Evolutionary conservation across 1,140 invertebrate species (phyloP).

Genomic region (Neomicropteryx cornuta): DNA sequence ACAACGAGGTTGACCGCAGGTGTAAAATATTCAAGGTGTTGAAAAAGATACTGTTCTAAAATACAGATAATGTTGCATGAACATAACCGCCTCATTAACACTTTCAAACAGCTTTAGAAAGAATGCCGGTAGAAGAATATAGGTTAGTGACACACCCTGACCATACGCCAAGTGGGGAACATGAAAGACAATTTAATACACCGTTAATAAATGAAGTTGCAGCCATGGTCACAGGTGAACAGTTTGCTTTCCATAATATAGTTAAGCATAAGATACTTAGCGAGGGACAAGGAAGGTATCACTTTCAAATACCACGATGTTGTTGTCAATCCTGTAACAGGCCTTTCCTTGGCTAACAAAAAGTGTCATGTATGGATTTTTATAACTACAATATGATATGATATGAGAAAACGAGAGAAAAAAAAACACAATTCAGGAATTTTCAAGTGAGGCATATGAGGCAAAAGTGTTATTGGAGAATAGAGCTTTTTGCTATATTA

Average conservation of each 20-base stretch:
- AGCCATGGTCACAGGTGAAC: slow-evolving; percentile 16
- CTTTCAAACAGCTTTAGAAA: slow-evolving; percentile 18
- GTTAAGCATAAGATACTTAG: no score
- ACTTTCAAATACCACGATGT: slow-evolving; percentile 3
- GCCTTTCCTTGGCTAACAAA: slow-evolving; percentile 16
- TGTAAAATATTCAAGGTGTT: slow-evolving; percentile 15
- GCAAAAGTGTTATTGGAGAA: no score
- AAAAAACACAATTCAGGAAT: no score
- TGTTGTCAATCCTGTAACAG: slow-evolving; percentile 13
- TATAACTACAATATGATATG: slow-evolving; percentile 17
- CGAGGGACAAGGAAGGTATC: neutral
- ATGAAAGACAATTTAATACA: slow-evolving; percentile 16
- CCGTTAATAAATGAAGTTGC: slow-evolving; percentile 18
- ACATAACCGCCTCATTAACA: slow-evolving; percentile 13
- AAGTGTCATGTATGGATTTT: slow-evolving; percentile 17
- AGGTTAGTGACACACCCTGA: slow-evolving; percentile 17
- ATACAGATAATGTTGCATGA: slow-evolving; percentile 16
- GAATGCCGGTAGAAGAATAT: slow-evolving; percentile 14
- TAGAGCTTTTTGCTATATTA: no score
- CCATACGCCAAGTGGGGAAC: slow-evolving; percentile 13
- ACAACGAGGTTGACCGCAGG: slow-evolving; percentile 12
- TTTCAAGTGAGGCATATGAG: no score
- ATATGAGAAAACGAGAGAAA: slow-evolving; percentile 13
- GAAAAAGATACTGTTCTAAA: slow-evolving; percentile 15
- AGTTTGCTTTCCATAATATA: slow-evolving; percentile 16